Conservation (phyloP, 2,113 vertebrate species). For the Coreoperca whiteheadi region DNA sequence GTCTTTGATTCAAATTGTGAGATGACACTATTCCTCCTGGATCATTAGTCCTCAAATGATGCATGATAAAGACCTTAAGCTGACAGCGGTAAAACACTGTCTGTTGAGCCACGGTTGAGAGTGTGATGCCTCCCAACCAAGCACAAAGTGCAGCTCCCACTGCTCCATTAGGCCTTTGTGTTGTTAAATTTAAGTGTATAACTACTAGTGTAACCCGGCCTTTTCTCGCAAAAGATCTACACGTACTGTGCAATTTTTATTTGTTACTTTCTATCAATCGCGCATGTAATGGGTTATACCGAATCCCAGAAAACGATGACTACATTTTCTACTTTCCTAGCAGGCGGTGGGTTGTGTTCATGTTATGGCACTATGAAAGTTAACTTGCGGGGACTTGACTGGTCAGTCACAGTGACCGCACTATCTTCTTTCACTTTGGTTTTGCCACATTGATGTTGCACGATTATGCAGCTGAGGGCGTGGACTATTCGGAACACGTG, state of each 20-base stretch:
- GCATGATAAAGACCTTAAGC: constrained; percentile 25
- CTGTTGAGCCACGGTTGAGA: not conserved
- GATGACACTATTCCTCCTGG: not conserved
- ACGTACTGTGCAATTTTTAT: not conserved
- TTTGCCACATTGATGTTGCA: no score
- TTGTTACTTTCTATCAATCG: not conserved
- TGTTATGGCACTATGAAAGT: no score
- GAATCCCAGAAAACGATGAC: no score
- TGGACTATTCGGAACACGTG: no score
- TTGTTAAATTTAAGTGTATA: not conserved
- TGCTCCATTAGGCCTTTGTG: constrained; percentile 20
- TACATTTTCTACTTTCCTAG: no score
- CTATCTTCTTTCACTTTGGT: no score
- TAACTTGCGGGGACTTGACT: no score
- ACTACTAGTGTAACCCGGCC: not conserved
- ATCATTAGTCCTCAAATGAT: constrained; percentile 46
- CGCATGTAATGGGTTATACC: not conserved
- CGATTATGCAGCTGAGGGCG: no score
- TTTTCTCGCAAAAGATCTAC: not conserved
- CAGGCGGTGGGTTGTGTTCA: no score
- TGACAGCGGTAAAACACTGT: constrained; percentile 14
- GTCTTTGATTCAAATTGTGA: not conserved
- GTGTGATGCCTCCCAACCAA: not conserved
- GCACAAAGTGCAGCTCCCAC: not conserved
- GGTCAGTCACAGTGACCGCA: no score